These are phyloP conservation scores for Toxonevra muliebris DNA, from an alignment of 2,888 invertebrate species.

Conservation along the genomic window DNA sequence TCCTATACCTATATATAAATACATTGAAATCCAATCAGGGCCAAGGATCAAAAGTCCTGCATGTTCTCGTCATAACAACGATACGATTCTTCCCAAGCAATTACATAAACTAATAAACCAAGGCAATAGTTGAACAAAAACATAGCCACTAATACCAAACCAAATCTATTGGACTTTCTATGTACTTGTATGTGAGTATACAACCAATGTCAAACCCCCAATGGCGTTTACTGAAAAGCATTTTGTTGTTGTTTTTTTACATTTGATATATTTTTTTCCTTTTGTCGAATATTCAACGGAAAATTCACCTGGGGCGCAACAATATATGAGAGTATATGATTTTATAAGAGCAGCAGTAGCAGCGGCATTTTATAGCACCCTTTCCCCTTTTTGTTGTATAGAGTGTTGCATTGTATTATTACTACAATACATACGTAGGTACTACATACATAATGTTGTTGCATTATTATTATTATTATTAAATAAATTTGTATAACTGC, in stretches of 20 bases:
- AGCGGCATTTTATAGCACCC: background rate
- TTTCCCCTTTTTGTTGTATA: background rate
- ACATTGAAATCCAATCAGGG: no score
- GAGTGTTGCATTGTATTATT: background rate
- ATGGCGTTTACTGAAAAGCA: constrained; percentile 31
- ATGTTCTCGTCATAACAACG: no score
- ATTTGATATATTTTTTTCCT: background rate
- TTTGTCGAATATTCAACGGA: background rate
- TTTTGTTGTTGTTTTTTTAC: constrained; percentile 26
- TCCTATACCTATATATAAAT: no score
- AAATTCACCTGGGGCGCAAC: constrained; percentile 4
- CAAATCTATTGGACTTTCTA: no score
- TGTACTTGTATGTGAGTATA: no score
- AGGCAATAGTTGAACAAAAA: background rate
- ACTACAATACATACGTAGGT: background rate
- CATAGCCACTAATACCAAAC: no score
- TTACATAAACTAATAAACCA: constrained; percentile 11
- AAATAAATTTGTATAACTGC: no score
- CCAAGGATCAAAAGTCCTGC: no score
- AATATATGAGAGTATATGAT: no score
- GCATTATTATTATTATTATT: background rate
- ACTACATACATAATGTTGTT: background rate
- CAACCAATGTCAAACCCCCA: constrained; percentile 29
- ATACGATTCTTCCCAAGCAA: background rate
- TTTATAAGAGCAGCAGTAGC: no score